A percentile compares a stretch with the other conserved stretches of the same genome.
These are phyloP conservation scores for Oxyura jamaicensis DNA, from an alignment of 2,113 vertebrate species.

Conservation along the genomic window DNA sequence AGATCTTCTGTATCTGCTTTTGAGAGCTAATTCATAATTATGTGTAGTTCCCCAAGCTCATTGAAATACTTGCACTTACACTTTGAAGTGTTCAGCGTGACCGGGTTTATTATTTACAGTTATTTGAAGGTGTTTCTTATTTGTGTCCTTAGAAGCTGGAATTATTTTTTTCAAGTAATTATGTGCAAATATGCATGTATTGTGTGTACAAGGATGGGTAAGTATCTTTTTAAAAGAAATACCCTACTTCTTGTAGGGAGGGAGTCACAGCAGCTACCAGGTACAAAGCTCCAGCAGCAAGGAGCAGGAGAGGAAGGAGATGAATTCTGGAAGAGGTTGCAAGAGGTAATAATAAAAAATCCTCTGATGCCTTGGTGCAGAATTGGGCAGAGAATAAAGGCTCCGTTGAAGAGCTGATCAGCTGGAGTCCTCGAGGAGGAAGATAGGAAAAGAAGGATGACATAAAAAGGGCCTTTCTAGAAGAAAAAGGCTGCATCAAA, in stretches of 20 bases:
- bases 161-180: background rate
- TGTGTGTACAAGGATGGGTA: background rate
- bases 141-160: constrained; percentile 23
- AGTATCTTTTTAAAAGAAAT: constrained; percentile 9
- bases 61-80: constrained; percentile 18
- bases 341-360: constrained; percentile 35
- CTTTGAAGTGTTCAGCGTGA: constrained; percentile 45
- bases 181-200: background rate
- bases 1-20: constrained; percentile 29
- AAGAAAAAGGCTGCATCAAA: background rate
- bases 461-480: background rate
- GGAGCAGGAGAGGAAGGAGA: background rate
- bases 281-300: background rate
- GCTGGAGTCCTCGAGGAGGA: background rate
- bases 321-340: constrained; percentile 13
- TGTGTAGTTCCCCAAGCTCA: constrained; percentile 18
- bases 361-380: constrained; percentile 32
- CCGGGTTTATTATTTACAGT: constrained; percentile 44
- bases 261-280: background rate
- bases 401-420: constrained; percentile 14
- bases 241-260: background rate
- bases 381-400: constrained; percentile 31
- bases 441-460: background rate
- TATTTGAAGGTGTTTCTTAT: constrained; percentile 48
- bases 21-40: constrained; percentile 28